phyloP scores from a whole-genome alignment of 2,797 vertebrate species.

The Periparus ater region DNA sequence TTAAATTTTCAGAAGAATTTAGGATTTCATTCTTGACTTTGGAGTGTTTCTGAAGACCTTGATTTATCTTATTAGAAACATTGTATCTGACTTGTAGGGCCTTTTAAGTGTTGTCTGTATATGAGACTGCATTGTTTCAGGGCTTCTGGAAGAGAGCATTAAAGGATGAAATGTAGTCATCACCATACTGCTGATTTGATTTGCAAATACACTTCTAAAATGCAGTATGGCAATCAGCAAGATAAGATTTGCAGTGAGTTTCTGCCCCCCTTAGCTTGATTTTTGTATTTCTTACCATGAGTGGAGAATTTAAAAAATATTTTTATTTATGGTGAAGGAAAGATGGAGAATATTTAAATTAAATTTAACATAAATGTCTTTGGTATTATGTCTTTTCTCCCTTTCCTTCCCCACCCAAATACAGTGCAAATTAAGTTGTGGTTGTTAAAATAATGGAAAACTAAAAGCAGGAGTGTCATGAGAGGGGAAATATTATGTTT shows the following conservation, averaged over 20 bases:
- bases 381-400: background rate
- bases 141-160: background rate
- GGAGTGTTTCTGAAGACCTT: background rate
- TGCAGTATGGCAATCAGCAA: background rate
- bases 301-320: background rate
- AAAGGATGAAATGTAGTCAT: fast-evolving
- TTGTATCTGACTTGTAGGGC: background rate
- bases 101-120: background rate
- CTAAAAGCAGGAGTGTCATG: background rate
- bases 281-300: background rate
- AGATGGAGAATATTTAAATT: background rate
- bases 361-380: background rate
- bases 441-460: background rate
- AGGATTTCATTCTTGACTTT: background rate
- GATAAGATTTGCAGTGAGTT: background rate
- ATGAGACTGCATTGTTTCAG: background rate
- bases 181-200: background rate
- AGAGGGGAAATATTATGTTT: background rate
- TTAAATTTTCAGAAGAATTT: background rate
- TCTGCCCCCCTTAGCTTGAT: background rate
- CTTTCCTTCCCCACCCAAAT: background rate
- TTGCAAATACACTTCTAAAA: background rate
- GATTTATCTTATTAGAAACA: background rate
- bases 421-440: background rate
- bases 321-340: background rate